phyloP scores from a whole-genome alignment of 2,113 vertebrate species.

The Elephas maximus region DNA sequence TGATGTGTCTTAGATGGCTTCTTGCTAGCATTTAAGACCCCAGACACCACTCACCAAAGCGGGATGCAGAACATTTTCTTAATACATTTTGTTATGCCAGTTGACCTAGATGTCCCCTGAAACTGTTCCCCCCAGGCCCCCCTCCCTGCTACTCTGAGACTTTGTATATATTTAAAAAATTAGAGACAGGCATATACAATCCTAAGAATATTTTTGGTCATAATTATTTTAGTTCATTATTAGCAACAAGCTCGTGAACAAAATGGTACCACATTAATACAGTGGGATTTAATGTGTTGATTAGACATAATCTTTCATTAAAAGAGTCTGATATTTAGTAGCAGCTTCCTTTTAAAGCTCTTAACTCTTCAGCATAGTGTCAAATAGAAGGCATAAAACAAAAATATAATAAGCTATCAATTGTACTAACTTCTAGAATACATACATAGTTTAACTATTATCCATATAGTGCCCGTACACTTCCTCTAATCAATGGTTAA shows the following conservation, averaged over 20 bases:
- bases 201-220: background rate
- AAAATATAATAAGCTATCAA: background rate
- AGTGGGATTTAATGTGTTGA: background rate
- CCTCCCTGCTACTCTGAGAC: background rate
- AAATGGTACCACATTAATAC: background rate
- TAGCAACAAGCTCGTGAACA: background rate
- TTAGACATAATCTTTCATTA: background rate
- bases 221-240: background rate
- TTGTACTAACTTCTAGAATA: background rate
- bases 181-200: background rate
- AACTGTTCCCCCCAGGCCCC: no score
- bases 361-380: background rate
- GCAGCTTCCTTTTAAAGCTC: background rate
- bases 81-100: no score
- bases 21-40: no score
- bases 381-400: background rate
- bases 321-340: background rate
- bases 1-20: no score
- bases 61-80: no score
- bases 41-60: no score
- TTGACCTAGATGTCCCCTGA: no score
- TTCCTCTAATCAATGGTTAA: background rate
- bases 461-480: background rate
- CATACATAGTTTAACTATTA: background rate
- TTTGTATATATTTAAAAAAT: background rate